phyloP scores from a whole-genome alignment of 2,797 vertebrate genomes.

The Yasuhikotakia modesta region DNA sequence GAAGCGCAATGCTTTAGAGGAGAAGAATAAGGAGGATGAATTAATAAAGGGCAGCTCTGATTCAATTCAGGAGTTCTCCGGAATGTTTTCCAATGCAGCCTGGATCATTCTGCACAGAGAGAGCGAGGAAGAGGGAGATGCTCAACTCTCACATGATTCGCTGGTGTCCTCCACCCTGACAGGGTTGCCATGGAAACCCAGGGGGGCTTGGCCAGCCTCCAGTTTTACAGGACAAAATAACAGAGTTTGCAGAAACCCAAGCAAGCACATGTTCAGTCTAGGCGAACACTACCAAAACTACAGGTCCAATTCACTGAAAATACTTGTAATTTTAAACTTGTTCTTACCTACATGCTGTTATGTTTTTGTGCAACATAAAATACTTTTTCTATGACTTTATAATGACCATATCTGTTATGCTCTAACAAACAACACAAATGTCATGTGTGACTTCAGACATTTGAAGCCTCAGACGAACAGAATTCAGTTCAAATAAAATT shows the following conservation, averaged over 20 bases:
- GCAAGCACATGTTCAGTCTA: too few species aligned
- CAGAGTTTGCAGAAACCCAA: constrained; percentile 48
- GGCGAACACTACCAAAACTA: too few species aligned
- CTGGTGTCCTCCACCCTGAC: constrained; percentile 77
- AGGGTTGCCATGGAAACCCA: constrained; percentile 78
- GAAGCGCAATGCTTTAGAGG: constrained; percentile 48
- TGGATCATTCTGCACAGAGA: constrained; percentile 63
- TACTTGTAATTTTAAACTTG: too few species aligned
- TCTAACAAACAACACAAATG: too few species aligned
- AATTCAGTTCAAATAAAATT: too few species aligned
- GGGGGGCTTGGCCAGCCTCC: constrained; percentile 63
- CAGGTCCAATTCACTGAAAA: too few species aligned
- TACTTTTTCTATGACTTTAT: too few species aligned
- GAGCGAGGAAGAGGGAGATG: constrained; percentile 67
- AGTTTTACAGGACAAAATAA: constrained; percentile 45
- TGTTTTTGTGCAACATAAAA: too few species aligned
- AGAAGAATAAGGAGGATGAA: constrained; percentile 44
- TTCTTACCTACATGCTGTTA: too few species aligned
- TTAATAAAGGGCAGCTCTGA: constrained; percentile 58
- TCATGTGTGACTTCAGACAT: too few species aligned
- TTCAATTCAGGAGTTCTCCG: constrained; percentile 54
- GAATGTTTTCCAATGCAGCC: constrained; percentile 26
- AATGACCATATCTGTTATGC: too few species aligned
- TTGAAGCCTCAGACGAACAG: too few species aligned
- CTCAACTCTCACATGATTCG: constrained; percentile 78